phyloP scores from a whole-genome alignment of 2,888 invertebrate species.

The Stenoptilia bipunctidactyla region DNA sequence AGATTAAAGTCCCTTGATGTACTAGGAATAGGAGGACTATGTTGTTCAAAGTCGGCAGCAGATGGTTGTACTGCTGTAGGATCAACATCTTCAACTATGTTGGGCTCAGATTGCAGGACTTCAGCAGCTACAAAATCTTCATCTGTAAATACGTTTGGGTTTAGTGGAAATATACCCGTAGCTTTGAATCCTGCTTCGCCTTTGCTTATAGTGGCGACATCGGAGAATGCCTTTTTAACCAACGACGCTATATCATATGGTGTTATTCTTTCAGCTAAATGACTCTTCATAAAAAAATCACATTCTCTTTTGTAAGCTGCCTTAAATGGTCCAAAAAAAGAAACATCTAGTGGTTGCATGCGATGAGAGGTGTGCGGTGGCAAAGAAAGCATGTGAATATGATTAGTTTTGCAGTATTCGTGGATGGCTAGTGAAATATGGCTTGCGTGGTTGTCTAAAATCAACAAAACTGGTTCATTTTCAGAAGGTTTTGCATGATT shows the following conservation, averaged over 20 bases:
- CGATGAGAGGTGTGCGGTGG: no score
- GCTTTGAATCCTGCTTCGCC: no score
- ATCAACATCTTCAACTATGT: constrained; percentile 5
- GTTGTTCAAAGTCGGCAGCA: constrained; percentile 10
- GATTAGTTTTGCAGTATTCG: constrained; percentile 12
- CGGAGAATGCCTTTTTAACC: no score
- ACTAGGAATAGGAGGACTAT: constrained; percentile 12
- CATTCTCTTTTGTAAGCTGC: constrained; percentile 22
- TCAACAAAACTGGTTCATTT: constrained; percentile 18
- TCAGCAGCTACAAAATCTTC: constrained; percentile 19
- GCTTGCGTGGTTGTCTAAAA: no score
- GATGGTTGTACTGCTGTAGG: constrained; percentile 4
- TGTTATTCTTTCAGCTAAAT: constrained; percentile 19
- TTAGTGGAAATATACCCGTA: constrained; percentile 25
- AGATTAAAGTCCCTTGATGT: constrained; percentile 9
- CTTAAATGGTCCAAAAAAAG: constrained; percentile 9
- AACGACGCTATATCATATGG: constrained; percentile 23
- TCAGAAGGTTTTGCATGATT: constrained; percentile 14
- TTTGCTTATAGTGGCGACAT: no score
- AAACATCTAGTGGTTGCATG: constrained; percentile 20
- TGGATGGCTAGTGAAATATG: constrained; percentile 12
- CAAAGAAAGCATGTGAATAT: no score
- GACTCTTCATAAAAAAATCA: constrained; percentile 23
- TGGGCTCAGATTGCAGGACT: constrained; percentile 4
- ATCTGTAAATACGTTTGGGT: constrained; percentile 20